Evolutionary conservation across 2,888 invertebrate genomes (phyloP).

Genomic region (Dryococelus australis): DNA sequence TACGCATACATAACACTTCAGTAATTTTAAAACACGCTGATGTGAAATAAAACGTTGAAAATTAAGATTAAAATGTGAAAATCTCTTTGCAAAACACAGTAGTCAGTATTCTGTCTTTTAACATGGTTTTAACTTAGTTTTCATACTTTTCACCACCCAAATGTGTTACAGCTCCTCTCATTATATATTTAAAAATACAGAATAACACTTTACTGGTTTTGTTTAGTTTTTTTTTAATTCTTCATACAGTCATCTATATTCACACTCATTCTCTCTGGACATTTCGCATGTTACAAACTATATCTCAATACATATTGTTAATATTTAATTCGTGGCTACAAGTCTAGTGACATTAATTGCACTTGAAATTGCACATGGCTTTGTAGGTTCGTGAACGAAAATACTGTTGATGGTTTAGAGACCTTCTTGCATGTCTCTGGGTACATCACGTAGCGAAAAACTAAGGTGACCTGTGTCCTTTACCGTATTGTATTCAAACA

Average conservation of each 20-base stretch:
- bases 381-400: constrained; percentile 26
- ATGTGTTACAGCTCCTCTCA: too few relatives aligned
- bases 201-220: not conserved
- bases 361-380: constrained; percentile 35
- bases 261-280: not conserved
- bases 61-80: too few relatives aligned
- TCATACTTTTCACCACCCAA: too few relatives aligned
- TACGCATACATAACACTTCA: too few relatives aligned
- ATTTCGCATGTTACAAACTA: not conserved
- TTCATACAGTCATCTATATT: not conserved
- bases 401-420: constrained; percentile 36
- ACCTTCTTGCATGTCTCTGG: not conserved
- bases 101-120: too few relatives aligned
- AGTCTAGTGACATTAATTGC: not conserved
- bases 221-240: not conserved
- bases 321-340: not conserved
- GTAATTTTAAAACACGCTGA: too few relatives aligned
- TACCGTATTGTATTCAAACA: not conserved
- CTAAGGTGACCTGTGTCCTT: too few relatives aligned
- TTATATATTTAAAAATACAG: too few relatives aligned
- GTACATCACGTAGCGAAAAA: not conserved
- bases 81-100: too few relatives aligned
- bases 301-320: not conserved
- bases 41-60: too few relatives aligned
- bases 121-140: too few relatives aligned